Conservation (phyloP, 1,140 invertebrate genomes). For the Trichonephila clavata region DNA sequence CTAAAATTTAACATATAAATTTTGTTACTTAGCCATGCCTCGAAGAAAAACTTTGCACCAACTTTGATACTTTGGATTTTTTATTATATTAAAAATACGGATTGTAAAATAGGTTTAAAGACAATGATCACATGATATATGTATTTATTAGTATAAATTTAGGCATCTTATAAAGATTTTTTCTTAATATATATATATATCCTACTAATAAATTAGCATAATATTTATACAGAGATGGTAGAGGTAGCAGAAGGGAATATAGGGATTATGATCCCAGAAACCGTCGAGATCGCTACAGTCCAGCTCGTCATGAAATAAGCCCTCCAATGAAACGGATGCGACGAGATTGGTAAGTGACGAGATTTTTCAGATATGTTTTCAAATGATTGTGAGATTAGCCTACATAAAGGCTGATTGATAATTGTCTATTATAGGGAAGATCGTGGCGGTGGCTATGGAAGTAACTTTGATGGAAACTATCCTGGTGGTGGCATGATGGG, state of each 20-base stretch:
- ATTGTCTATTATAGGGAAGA: constrained; percentile 78
- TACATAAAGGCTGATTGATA: not conserved
- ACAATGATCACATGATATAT: too few species aligned
- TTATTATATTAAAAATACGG: too few species aligned
- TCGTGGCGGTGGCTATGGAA: constrained; percentile 77
- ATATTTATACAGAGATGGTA: constrained; percentile 54
- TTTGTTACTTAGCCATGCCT: too few species aligned
- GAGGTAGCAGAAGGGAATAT: constrained; percentile 75
- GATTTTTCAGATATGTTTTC: not conserved
- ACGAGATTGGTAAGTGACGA: constrained; percentile 85
- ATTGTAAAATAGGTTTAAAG: too few species aligned
- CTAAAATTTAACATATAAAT: too few species aligned
- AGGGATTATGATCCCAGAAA: constrained; percentile 80
- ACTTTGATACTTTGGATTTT: too few species aligned
- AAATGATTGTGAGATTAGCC: not conserved
- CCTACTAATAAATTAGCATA: not conserved
- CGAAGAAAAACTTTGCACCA: too few species aligned
- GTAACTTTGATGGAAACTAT: constrained; percentile 78
- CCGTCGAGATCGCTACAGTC: constrained; percentile 87
- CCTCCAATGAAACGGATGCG: constrained; percentile 91
- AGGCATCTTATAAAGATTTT: too few species aligned
- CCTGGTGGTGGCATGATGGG: constrained; percentile 77
- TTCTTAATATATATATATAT: too few species aligned
- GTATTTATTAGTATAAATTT: too few species aligned
- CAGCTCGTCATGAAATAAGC: constrained; percentile 87